Evolutionary conservation across 2,888 invertebrate species (phyloP), one percentile per base, ranked within the genome.

Genomic region (Isoperla grammatica): DNA sequence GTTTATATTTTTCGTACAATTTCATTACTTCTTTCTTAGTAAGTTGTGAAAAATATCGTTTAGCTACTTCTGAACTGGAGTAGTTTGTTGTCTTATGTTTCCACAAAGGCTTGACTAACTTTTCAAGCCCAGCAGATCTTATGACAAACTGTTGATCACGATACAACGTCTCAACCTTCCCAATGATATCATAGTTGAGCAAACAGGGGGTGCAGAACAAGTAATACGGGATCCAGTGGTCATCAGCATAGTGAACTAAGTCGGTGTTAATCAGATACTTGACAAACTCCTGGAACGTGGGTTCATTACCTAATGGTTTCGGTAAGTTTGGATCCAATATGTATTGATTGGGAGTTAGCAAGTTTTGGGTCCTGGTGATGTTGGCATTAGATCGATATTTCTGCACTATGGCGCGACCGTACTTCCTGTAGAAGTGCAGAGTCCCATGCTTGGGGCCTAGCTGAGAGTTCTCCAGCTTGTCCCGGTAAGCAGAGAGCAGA

Each of bases 171-270:
- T 82, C 82, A 59, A 81, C 78, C 69, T 80, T 79, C 0, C 79
- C 81, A 9, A 82, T 73, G 49, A 79, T 71, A 65, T 81, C 77
- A 65, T 81, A 82, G 20, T 76, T 69, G 1, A 83, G 70, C 6
- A 75, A 67, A 66, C 83, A 83, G 1, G 82, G 83, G 1, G 79
- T 78, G 66, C 83, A 83, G 54, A 78, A 75, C 12, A 78, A 71
- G 63, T 77, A 75, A 63, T 77, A 79, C 0, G 80, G 79, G 48
- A 77, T 75, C 83, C 83, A 83, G 68, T 83, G 83, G 65, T 79
- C 79, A 67, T 82, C 81, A 1, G 75, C 73, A 62, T 76, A 75
- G 37, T 66, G 71, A 0, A 71, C 69, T 13, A 78, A 65, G 64
- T 78, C 75, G 2, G 73, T 73, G 50, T 77, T 71, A 23, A 78